phyloP scores from a whole-genome alignment of 2,797 vertebrate species.

The Coregonus ussuriensis region DNA sequence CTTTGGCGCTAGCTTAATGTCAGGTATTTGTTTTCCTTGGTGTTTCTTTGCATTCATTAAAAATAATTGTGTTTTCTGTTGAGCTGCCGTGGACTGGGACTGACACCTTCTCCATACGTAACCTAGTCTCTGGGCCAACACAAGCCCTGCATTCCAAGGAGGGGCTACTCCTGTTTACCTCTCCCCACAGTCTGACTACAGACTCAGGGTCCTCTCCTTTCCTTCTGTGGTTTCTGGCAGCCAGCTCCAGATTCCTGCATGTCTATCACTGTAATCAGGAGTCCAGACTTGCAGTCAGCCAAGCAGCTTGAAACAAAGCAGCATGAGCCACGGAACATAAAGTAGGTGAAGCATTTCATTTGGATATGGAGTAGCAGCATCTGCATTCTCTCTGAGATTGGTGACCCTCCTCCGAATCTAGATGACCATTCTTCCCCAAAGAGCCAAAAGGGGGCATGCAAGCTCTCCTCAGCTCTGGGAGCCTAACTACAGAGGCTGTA shows the following conservation, averaged over 20 bases:
- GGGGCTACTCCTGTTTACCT: slow-evolving; percentile 81
- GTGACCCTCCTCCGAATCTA: slow-evolving; percentile 1
- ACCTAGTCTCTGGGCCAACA: slow-evolving; percentile 59
- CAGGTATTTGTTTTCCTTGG: slow-evolving; percentile 54
- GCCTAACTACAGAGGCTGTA: background rate
- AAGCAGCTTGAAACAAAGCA: slow-evolving; percentile 74
- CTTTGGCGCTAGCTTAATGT: slow-evolving; percentile 28
- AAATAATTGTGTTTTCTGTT: slow-evolving; percentile 68
- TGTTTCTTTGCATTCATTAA: slow-evolving; percentile 61
- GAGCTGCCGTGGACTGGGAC: slow-evolving; percentile 56
- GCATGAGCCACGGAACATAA: slow-evolving; percentile 61
- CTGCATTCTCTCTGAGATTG: slow-evolving; percentile 45
- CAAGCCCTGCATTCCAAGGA: slow-evolving; percentile 78
- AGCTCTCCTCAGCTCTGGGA: slow-evolving; percentile 33
- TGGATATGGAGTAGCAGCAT: slow-evolving; percentile 39
- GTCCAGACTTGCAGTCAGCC: slow-evolving; percentile 78
- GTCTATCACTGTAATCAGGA: slow-evolving; percentile 86
- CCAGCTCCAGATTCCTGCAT: slow-evolving; percentile 78
- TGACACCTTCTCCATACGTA: slow-evolving; percentile 54
- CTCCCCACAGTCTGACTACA: slow-evolving; percentile 68
- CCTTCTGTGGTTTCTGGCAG: slow-evolving; percentile 83
- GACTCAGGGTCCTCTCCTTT: slow-evolving; percentile 75
- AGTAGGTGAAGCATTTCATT: slow-evolving; percentile 55
- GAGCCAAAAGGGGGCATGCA: slow-evolving; percentile 77
- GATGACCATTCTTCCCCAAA: slow-evolving; percentile 35